These are phyloP conservation scores for Scaptodrosophila lebanonensis DNA, from an alignment of 1,140 invertebrate species.

Conservation along the genomic window DNA sequence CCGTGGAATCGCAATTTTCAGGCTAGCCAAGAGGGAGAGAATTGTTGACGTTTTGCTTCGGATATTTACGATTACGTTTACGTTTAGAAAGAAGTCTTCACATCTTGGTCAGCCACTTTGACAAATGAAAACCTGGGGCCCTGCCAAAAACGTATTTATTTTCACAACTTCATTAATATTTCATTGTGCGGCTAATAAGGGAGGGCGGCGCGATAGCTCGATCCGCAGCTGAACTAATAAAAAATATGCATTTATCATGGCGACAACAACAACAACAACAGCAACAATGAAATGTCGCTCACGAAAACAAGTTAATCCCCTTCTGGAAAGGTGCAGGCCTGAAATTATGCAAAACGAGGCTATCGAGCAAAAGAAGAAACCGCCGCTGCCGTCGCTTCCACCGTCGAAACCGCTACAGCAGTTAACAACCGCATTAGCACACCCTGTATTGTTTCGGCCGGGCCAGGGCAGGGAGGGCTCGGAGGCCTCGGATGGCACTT, in stretches of 20 bases:
- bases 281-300: too few relatives aligned
- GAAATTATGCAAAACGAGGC: conserved; percentile 11
- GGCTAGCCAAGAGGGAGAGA: conserved; percentile 19
- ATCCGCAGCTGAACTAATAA: conserved; percentile 42
- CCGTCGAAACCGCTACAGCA: not conserved
- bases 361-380: conserved; percentile 9
- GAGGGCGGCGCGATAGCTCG: too few relatives aligned
- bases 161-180: conserved; percentile 62
- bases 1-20: conserved; percentile 71
- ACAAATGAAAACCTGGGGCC: too few relatives aligned
- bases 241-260: conserved; percentile 50
- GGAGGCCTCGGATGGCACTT: too few relatives aligned
- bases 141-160: conserved; percentile 39
- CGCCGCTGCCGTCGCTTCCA: not conserved
- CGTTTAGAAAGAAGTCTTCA: too few relatives aligned
- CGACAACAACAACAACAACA: conserved; percentile 31
- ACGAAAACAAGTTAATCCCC: conserved; percentile 59
- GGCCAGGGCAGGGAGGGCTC: too few relatives aligned
- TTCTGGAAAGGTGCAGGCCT: conserved; percentile 40
- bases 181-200: conserved; percentile 27
- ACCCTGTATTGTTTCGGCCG: too few relatives aligned
- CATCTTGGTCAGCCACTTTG: too few relatives aligned
- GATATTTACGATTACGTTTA: too few relatives aligned
- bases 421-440: too few relatives aligned
- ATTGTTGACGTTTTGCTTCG: too few relatives aligned